A percentile compares a stretch with the other conserved stretches of the same genome.
Conservation (phyloP, 2,797 vertebrate genomes). For the Melanotaenia pygmaea region DNA sequence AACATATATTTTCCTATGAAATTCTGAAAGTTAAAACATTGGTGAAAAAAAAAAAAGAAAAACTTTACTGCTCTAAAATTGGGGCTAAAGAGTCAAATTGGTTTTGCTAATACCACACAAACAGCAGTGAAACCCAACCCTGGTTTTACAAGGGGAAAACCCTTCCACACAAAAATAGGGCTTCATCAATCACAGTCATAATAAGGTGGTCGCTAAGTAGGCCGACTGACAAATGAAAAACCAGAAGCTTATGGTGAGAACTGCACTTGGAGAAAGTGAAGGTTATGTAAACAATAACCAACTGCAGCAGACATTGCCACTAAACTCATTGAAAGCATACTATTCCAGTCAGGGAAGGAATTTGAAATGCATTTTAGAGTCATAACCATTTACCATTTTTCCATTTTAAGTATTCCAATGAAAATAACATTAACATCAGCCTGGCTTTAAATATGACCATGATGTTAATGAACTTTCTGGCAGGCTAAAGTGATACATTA, state of each 20-base stretch:
- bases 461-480: constrained; percentile 12
- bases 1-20: background rate
- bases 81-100: constrained; percentile 20
- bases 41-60: constrained; percentile 2
- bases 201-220: constrained; percentile 52
- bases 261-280: constrained; percentile 37
- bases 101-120: constrained; percentile 52
- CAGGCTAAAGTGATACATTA: background rate
- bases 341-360: constrained; percentile 34
- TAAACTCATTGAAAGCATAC: constrained; percentile 57
- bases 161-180: constrained; percentile 47
- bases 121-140: constrained; percentile 47
- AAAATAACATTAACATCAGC: constrained; percentile 44
- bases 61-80: constrained; percentile 22
- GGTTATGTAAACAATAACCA: constrained; percentile 64
- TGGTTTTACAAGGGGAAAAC: constrained; percentile 65
- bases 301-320: constrained; percentile 59
- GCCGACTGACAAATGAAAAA: constrained; percentile 64
- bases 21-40: constrained; percentile 5
- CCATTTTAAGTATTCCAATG: constrained; percentile 47
- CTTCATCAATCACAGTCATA: constrained; percentile 68
- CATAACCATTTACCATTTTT: constrained; percentile 51
- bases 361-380: constrained; percentile 47
- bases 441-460: constrained; percentile 41
- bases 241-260: constrained; percentile 57